Base-by-base conservation (phyloP, 2,113 vertebrate genomes). In the Caloenas nicobarica region DNA sequence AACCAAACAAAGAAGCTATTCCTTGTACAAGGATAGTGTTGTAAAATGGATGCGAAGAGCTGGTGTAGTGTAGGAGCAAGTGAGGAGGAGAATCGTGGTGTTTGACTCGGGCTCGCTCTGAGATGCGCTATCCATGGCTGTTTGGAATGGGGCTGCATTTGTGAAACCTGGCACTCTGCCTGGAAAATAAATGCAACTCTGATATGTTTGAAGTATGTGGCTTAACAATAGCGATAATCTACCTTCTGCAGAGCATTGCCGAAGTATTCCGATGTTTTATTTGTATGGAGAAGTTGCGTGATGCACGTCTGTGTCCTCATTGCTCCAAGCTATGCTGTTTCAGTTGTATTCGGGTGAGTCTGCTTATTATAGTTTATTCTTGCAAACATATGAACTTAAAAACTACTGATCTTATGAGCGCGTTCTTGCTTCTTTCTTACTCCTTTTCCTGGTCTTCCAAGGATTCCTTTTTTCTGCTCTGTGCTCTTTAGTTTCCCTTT, bases 241-340 rank as follows among this genome's bases (percentile, higher is more conserved):
- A 8, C 65, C 71, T 94, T 95, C 44, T 94, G 88, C 97, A 99
- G 99, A 99, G 99, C 95, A 99, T 99, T 93, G 99, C 99, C 7
- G 99, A 99, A 91, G 99, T 99, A 86, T 99, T 99, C 96, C 98
- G 99, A 96, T 99, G 99, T 97, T 99, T 99, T 94, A 99, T 99
- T 98, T 99, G 99, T 95, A 99, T 99, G 99, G 99, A 99, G 98
- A 99, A 99, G 76, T 97, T 99, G 98, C 98, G 99, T 38, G 99
- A 99, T 83, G 99, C 99, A 26, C 99, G 99, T 14, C 98, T 99
- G 28, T 99, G 99, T 92, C 99, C 99, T 48, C 99, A 99, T 86
- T 99, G 99, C 96, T 99, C 99, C 96, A 99, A 99, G 95, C 99
- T 99, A 81, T 99, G 99, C 98, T 99, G 99, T 96, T 99, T 99